Percentiles rank a stretch among this genome's conserved stretches.
Conservation (phyloP, 2,113 vertebrate species). For the Megaceryle torquata region DNA sequence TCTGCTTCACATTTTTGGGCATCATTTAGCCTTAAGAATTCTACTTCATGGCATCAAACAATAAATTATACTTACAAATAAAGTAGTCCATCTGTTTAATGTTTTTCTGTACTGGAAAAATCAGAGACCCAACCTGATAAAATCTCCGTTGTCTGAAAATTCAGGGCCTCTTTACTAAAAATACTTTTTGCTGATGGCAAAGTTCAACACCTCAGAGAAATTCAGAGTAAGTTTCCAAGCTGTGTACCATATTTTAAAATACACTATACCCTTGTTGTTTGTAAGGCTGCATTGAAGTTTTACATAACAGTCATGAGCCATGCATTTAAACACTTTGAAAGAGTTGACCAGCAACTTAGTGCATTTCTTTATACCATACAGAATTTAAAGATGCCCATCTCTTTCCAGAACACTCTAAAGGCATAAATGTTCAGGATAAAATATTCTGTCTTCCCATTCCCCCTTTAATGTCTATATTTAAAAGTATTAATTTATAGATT, state of each 20-base stretch:
- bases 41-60: background rate
- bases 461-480: constrained; percentile 20
- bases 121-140: constrained; percentile 55
- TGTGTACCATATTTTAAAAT: constrained; percentile 61
- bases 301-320: constrained; percentile 91
- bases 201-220: constrained; percentile 76
- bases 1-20: background rate
- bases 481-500: constrained; percentile 43
- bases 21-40: background rate
- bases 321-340: constrained; percentile 74
- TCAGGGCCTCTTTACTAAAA: constrained; percentile 69
- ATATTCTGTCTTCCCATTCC: background rate
- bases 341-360: constrained; percentile 86
- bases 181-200: constrained; percentile 77
- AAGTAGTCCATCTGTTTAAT: background rate
- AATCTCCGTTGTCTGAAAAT: constrained; percentile 71
- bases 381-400: constrained; percentile 52
- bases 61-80: constrained; percentile 21
- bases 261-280: constrained; percentile 72
- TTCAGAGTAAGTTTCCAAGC: constrained; percentile 67
- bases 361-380: constrained; percentile 37
- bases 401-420: constrained; percentile 52
- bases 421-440: constrained; percentile 26
- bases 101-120: constrained; percentile 58
- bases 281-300: constrained; percentile 79